These are phyloP conservation scores for Pteropus rufus DNA, from an alignment of 2,797 vertebrate species.

Conservation along the genomic window DNA sequence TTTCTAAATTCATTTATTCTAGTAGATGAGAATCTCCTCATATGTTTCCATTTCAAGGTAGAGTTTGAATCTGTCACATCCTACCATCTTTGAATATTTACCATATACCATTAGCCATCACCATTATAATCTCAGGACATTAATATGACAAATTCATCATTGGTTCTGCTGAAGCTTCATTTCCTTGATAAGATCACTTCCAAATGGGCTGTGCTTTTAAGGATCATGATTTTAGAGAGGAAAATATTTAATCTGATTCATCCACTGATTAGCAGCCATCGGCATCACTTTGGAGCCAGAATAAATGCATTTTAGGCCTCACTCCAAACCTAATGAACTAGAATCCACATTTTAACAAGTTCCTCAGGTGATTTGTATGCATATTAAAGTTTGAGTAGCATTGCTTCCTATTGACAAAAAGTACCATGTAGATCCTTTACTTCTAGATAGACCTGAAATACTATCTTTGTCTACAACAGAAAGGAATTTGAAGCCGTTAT, in stretches of 20 bases:
- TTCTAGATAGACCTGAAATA: neutral
- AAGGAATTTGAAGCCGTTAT: neutral
- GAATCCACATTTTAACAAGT: neutral
- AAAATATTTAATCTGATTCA: neutral
- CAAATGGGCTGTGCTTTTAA: neutral
- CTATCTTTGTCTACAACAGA: neutral
- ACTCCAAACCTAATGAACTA: neutral
- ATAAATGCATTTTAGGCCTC: neutral
- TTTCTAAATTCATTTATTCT: neutral
- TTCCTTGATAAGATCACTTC: neutral
- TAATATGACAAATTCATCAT: neutral
- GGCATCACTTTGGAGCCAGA: neutral
- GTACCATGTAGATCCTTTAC: neutral
- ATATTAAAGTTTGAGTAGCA: neutral
- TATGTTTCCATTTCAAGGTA: neutral
- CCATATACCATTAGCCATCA: neutral
- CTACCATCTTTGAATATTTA: neutral
- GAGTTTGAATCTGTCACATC: neutral
- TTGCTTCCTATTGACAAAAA: neutral
- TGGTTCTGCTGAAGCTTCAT: neutral
- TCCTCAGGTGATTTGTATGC: neutral
- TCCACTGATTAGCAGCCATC: neutral
- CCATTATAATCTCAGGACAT: neutral
- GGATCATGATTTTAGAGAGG: neutral
- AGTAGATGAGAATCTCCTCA: neutral